Evolutionary conservation across 2,797 vertebrate genomes (phyloP).

Genomic region (Pelochelys cantorii): DNA sequence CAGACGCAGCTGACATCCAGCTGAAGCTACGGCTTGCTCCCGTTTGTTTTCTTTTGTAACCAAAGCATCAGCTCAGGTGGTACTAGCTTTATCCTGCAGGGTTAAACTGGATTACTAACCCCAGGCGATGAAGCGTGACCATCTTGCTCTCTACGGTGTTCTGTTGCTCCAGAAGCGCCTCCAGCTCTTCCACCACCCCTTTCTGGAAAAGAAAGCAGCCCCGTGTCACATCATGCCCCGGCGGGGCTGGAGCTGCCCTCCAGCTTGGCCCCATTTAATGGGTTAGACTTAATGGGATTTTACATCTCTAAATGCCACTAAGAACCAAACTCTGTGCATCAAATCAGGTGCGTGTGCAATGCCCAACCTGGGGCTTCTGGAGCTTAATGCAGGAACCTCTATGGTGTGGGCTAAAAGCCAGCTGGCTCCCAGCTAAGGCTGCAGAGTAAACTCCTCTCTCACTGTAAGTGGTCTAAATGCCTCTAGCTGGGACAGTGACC

Average conservation of each 20-base stretch:
- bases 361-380: too few relatives aligned
- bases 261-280: too few relatives aligned
- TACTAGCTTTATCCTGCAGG: neutral
- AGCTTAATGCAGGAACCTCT: too few relatives aligned
- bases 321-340: neutral
- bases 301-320: neutral
- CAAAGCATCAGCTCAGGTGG: neutral
- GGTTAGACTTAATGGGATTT: too few relatives aligned
- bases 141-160: conserved; percentile 92
- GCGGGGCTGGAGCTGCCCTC: too few relatives aligned
- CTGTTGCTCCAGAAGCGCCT: conserved; percentile 90
- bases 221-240: neutral
- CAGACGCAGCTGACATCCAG: neutral
- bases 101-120: conserved; percentile 78
- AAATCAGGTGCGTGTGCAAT: too few relatives aligned
- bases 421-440: too few relatives aligned
- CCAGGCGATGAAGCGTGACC: conserved; percentile 93
- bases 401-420: too few relatives aligned
- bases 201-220: conserved; percentile 78
- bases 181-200: conserved; percentile 88
- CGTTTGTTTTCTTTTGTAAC: neutral
- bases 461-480: too few relatives aligned
- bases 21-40: neutral
- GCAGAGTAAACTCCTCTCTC: too few relatives aligned
- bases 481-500: too few relatives aligned